Evolutionary conservation across 1,140 invertebrate species (phyloP).

Genomic region (Chrysopa pallens): DNA sequence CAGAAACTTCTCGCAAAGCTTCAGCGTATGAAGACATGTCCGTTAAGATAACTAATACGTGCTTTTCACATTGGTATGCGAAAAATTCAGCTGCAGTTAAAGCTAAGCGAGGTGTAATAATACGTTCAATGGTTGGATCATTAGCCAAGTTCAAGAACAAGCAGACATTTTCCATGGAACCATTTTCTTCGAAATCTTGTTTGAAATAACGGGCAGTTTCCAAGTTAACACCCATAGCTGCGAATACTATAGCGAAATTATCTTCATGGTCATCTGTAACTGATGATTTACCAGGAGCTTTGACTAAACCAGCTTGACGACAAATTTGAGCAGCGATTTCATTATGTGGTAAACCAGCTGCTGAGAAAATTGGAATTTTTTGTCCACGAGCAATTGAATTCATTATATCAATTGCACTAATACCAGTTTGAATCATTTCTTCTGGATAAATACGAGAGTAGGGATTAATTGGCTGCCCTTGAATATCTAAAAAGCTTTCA

Average conservation of each 20-base stretch:
- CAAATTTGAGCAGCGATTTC: constrained; percentile 62
- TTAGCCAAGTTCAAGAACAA: constrained; percentile 56
- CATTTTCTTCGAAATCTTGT: constrained; percentile 45
- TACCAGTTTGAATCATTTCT: constrained; percentile 61
- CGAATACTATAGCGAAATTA: constrained; percentile 53
- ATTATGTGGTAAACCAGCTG: constrained; percentile 54
- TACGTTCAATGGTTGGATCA: constrained; percentile 53
- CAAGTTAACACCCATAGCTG: constrained; percentile 62
- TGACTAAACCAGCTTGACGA: constrained; percentile 49
- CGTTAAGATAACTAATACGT: constrained; percentile 44
- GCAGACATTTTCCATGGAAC: constrained; percentile 59
- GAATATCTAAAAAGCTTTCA: constrained; percentile 51
- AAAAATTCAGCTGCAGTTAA: constrained; percentile 43
- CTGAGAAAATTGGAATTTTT: constrained; percentile 59
- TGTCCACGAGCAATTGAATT: constrained; percentile 55
- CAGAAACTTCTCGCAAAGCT: constrained; percentile 43
- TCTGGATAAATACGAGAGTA: constrained; percentile 55
- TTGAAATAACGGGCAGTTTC: constrained; percentile 57
- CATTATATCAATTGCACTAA: constrained; percentile 58
- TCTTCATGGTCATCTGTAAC: constrained; percentile 39
- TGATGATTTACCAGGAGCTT: constrained; percentile 31
- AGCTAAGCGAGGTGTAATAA: constrained; percentile 45
- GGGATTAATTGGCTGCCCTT: constrained; percentile 53
- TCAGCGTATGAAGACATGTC: constrained; percentile 52
- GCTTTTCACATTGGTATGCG: constrained; percentile 47